These are phyloP conservation scores for Chloroclysta siterata DNA, from an alignment of 2,888 invertebrate genomes.

Conservation along the genomic window DNA sequence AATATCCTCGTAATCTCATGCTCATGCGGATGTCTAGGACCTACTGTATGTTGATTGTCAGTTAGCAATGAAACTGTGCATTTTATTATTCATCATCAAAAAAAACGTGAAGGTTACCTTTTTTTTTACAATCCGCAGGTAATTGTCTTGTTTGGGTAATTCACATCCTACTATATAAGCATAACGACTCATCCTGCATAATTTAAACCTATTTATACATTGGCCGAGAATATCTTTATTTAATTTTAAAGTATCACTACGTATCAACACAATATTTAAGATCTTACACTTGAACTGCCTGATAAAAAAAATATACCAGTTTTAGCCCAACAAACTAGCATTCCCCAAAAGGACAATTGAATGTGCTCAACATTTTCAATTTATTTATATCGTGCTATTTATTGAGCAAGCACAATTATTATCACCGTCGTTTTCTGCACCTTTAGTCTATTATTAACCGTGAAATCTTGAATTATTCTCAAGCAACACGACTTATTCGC, in stretches of 20 bases:
- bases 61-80: background rate
- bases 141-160: slow-evolving; percentile 15
- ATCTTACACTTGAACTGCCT: too few relatives aligned
- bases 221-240: background rate
- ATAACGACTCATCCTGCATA: slow-evolving; percentile 23
- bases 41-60: background rate
- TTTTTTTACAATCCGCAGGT: background rate
- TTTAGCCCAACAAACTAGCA: background rate
- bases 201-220: slow-evolving; percentile 19
- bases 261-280: too few relatives aligned
- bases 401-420: slow-evolving; percentile 1
- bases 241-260: background rate
- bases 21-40: too few relatives aligned
- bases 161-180: slow-evolving; percentile 7
- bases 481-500: slow-evolving; percentile 21
- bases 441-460: slow-evolving; percentile 18
- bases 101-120: too few relatives aligned
- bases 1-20: too few relatives aligned
- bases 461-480: slow-evolving; percentile 22
- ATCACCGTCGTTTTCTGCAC: background rate
- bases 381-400: background rate
- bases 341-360: background rate
- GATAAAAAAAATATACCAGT: too few relatives aligned
- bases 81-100: background rate
- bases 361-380: background rate